Evolutionary conservation across 2,797 vertebrate genomes (phyloP), one percentile per base, ranked within the genome.

Genomic region (Pipistrellus kuhlii): DNA sequence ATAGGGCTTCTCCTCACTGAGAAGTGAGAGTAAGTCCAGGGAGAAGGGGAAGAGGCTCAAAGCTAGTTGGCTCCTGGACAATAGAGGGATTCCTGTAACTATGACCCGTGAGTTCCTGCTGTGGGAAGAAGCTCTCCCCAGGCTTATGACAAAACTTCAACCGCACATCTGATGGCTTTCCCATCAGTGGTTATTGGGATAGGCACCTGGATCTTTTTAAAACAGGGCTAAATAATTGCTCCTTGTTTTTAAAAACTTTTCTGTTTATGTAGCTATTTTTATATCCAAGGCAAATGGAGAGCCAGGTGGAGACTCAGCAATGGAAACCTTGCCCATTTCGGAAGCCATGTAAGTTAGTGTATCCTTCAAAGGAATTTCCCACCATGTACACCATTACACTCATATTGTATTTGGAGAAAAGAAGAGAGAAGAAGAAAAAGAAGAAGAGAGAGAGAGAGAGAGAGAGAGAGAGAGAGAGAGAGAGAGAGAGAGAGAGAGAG

Each of bases 191-290:
- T 51, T 35, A 57, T 27, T 82, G 46, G 27, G 72, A 91, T 15
- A 68, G 25, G 48, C 84, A 82, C 85, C 77, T 77, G 66, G 35
- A 30, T 78, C 51, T 75, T 69, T 88, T 83, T 23, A 3, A 91
- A 88, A 77, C 17, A 84, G 46, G 77, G 71, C 73, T 84, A 80
- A 94, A 95, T 10, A 75, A 80, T 30, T 21, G 6, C 1, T 85
- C 57, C n/a, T 88, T 68, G 23, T 85, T 94, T 78, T 90, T 46
- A 41, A 66, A 88, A 77, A 55, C 25, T 53, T 87, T 94, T 71
- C 83, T 94, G 35, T 90, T 89, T 68, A 93, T 83, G 11, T 66
- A 72, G 62, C 57, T 88, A 41, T 93, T 92, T 92, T 72, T 69
- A 76, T 11, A 7, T 82, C 32, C 35, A 75, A 59, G 18, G 18